phyloP scores from a whole-genome alignment of 2,888 invertebrate genomes.

The Rosalia funebris region DNA sequence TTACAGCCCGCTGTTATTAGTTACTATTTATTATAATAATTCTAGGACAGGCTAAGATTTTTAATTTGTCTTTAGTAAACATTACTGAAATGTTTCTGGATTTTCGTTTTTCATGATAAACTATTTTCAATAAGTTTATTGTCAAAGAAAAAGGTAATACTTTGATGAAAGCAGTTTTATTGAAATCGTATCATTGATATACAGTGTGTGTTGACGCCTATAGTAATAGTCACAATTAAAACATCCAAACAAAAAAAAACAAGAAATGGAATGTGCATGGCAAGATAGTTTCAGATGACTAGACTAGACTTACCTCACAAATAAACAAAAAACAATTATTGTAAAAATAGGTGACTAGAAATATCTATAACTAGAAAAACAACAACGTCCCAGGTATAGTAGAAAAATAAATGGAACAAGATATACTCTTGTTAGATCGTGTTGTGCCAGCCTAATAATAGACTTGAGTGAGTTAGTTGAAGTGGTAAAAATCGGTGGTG shows the following conservation, averaged over 20 bases:
- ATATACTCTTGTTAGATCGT: no score
- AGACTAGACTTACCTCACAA: neutral
- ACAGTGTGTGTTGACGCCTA: neutral
- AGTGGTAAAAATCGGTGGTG: no score
- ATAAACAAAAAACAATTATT: neutral
- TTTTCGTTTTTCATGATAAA: no score
- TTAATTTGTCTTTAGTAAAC: no score
- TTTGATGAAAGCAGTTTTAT: neutral
- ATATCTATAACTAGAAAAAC: neutral
- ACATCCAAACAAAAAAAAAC: neutral
- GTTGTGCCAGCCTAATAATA: no score
- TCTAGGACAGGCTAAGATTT: no score
- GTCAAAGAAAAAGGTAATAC: no score
- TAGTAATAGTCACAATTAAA: neutral
- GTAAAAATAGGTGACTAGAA: neutral
- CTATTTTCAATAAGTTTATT: no score
- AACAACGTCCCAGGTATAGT: neutral
- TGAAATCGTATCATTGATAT: neutral
- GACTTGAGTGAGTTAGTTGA: no score
- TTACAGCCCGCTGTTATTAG: no score
- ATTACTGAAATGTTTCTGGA: no score
- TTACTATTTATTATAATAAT: no score
- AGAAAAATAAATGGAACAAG: neutral
- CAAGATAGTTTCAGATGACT: neutral
- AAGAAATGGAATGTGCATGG: neutral